A percentile compares a stretch with the other conserved stretches of the same genome.
phyloP scores from a whole-genome alignment of 2,888 invertebrate species.

The Tetragonisca angustula region DNA sequence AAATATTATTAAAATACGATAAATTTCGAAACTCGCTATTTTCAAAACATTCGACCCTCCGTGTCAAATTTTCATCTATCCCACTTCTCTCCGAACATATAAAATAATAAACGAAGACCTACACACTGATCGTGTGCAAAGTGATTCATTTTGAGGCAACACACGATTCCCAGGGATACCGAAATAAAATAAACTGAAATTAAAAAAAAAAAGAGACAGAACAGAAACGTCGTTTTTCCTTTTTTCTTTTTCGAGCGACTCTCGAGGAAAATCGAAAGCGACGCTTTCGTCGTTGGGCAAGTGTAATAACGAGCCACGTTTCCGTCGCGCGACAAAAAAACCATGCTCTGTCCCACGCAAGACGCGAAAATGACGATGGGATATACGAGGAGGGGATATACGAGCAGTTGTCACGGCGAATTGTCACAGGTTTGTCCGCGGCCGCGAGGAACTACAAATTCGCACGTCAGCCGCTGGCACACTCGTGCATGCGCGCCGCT shows the following conservation, averaged over 20 bases:
- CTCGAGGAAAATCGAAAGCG: background rate
- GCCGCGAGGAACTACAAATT: conserved; percentile 46
- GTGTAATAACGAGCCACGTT: conserved; percentile 7
- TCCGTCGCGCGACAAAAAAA: conserved; percentile 11
- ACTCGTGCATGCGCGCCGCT: conserved; percentile 40
- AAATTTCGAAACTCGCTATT: too few relatives aligned
- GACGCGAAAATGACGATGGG: conserved; percentile 1
- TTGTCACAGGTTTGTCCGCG: background rate
- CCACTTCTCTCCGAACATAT: background rate
- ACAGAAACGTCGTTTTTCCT: background rate
- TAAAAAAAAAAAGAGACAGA: too few relatives aligned
- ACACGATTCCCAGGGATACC: background rate
- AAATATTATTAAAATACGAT: too few relatives aligned
- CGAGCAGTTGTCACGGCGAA: conserved; percentile 29
- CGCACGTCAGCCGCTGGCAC: conserved; percentile 31
- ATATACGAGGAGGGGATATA: too few relatives aligned
- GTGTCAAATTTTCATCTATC: background rate
- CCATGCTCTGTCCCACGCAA: background rate
- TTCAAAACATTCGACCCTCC: too few relatives aligned
- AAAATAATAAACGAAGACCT: background rate
- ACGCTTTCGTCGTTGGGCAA: background rate
- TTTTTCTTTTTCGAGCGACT: background rate
- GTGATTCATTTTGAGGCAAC: background rate
- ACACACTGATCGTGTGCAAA: background rate
- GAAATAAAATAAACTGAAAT: background rate